Conservation (phyloP, 1,140 invertebrate genomes). For the Charaxes varanes region DNA sequence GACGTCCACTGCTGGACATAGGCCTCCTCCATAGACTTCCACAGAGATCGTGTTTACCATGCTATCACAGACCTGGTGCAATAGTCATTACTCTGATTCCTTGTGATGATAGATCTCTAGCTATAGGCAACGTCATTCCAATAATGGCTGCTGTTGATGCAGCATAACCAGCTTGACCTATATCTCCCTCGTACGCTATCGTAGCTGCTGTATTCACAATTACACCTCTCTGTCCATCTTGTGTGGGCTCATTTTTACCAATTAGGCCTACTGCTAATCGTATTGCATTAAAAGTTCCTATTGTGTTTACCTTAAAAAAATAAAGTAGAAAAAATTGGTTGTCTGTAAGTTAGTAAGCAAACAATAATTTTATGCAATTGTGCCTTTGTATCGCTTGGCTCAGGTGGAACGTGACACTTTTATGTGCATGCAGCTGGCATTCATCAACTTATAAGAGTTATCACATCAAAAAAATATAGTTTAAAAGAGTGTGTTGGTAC, state of each 20-base stretch:
- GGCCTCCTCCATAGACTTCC: too few species aligned
- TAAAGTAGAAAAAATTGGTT: too few species aligned
- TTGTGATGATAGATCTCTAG: slow-evolving; percentile 88
- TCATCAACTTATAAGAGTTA: too few species aligned
- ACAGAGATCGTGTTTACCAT: too few species aligned
- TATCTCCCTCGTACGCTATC: slow-evolving; percentile 97
- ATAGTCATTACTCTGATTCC: slow-evolving; percentile 90
- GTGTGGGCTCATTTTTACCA: slow-evolving; percentile 86
- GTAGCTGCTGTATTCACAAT: slow-evolving; percentile 97
- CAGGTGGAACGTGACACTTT: too few species aligned
- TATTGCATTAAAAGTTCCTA: slow-evolving; percentile 96
- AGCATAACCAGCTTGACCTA: slow-evolving; percentile 94
- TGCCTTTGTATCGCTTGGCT: too few species aligned
- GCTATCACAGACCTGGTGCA: slow-evolving; percentile 85
- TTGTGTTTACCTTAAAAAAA: slow-evolving; percentile 83
- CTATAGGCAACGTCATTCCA: slow-evolving; percentile 95
- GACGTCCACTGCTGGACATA: too few species aligned
- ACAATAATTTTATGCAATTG: too few species aligned
- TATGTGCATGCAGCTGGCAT: too few species aligned
- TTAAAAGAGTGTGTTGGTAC: too few species aligned
- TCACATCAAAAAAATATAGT: too few species aligned
- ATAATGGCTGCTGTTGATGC: slow-evolving; percentile 93
- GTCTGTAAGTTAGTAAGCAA: too few species aligned
- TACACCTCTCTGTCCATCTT: slow-evolving; percentile 91
- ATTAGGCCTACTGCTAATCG: slow-evolving; percentile 88